These are phyloP conservation scores for Rhyacophila brunnea DNA, from an alignment of 1,140 invertebrate species.

Conservation along the genomic window DNA sequence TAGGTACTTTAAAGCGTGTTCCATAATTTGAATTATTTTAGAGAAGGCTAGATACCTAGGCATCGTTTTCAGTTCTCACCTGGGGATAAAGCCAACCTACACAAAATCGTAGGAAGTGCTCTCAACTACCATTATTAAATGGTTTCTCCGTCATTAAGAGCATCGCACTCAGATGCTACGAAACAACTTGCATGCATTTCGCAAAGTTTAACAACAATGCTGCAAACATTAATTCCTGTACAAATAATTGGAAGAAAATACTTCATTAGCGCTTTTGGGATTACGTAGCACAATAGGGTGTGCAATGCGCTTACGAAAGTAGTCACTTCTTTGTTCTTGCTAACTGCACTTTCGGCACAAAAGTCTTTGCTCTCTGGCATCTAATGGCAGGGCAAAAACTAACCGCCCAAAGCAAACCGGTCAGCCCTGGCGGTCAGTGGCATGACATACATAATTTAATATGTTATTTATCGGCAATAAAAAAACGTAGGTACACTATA, in stretches of 20 bases:
- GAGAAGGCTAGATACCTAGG: too few relatives aligned
- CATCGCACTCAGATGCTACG: not conserved
- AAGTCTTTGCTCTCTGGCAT: not conserved
- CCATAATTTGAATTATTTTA: too few relatives aligned
- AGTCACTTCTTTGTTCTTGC: not conserved
- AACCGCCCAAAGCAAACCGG: not conserved
- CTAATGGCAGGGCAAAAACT: slow-evolving; percentile 1
- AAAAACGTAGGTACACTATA: too few relatives aligned
- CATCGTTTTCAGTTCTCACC: too few relatives aligned
- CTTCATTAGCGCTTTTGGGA: slow-evolving; percentile 17
- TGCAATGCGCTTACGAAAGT: slow-evolving; percentile 3
- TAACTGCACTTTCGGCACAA: slow-evolving; percentile 1
- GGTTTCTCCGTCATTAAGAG: too few relatives aligned
- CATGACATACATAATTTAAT: too few relatives aligned
- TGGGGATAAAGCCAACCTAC: too few relatives aligned
- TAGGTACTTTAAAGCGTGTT: too few relatives aligned
- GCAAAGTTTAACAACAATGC: slow-evolving; percentile 7
- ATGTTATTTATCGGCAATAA: too few relatives aligned
- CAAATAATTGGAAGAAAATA: slow-evolving; percentile 25
- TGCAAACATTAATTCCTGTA: slow-evolving; percentile 18
- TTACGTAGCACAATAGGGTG: slow-evolving; percentile 14
- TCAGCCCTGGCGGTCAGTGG: too few relatives aligned
- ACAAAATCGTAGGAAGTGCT: too few relatives aligned
- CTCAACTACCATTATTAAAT: too few relatives aligned
- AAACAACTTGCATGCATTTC: not conserved